Percentiles rank a stretch among this genome's conserved stretches.
Evolutionary conservation across 2,113 vertebrate species (phyloP).

Genomic region (Chloropsis hardwickii): DNA sequence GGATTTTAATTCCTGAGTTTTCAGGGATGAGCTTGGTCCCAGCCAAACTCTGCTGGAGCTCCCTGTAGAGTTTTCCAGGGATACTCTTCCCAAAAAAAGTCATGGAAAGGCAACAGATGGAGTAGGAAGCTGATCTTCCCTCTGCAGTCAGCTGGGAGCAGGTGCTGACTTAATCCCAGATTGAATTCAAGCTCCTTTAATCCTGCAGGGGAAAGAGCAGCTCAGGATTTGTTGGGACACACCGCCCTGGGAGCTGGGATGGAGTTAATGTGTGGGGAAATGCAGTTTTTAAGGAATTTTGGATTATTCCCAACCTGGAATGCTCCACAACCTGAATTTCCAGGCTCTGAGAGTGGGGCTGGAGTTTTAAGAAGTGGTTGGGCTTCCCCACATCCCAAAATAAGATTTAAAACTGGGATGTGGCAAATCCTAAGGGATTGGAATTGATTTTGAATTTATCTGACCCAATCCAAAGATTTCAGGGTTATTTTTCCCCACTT

Average conservation of each 20-base stretch:
- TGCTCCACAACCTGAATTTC: neutral
- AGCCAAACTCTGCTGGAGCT: neutral
- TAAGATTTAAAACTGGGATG: rapidly evolving
- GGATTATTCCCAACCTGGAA: neutral
- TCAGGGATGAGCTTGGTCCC: neutral
- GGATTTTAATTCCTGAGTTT: neutral
- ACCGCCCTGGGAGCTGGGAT: neutral
- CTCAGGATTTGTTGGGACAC: neutral
- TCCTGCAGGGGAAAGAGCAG: conserved; percentile 23
- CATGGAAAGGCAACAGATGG: neutral
- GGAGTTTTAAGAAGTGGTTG: neutral
- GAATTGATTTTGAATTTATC: neutral
- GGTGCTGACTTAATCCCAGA: neutral
- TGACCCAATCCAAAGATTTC: neutral
- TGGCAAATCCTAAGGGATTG: neutral
- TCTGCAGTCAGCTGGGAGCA: neutral
- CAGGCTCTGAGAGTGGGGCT: neutral
- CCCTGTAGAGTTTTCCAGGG: neutral
- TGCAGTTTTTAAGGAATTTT: neutral
- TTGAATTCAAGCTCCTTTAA: conserved; percentile 14
- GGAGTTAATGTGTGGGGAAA: neutral
- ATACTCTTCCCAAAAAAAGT: neutral
- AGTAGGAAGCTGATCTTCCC: neutral
- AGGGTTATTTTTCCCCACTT: rapidly evolving
- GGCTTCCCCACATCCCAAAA: neutral